Evolutionary conservation across 2,888 invertebrate genomes (phyloP).

Genomic region (Smittia sp.): DNA sequence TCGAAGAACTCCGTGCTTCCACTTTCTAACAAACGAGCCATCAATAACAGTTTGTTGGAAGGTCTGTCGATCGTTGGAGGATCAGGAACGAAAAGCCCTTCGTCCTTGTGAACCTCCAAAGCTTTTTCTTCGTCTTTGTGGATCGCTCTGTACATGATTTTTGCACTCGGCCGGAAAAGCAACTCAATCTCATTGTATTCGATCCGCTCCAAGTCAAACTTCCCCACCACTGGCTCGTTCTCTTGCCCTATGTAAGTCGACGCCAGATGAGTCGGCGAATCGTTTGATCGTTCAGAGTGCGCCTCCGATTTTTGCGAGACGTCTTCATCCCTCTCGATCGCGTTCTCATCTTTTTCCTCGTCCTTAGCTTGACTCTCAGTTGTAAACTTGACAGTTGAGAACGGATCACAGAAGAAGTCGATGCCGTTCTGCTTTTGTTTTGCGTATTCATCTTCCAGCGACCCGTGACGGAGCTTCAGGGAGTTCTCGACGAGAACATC

Average conservation of each 20-base stretch:
- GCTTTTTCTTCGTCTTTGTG: not conserved
- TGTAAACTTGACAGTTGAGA: constrained; percentile 1
- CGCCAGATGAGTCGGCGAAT: constrained; percentile 44
- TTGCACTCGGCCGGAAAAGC: constrained; percentile 45
- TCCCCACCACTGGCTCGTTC: constrained; percentile 44
- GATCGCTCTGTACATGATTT: not conserved
- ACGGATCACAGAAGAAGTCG: constrained; percentile 42
- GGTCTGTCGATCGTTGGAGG: constrained; percentile 31
- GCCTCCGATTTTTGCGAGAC: constrained; percentile 24
- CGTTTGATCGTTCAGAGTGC: constrained; percentile 28
- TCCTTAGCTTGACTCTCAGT: not conserved
- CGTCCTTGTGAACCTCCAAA: constrained; percentile 40
- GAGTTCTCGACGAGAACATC: constrained; percentile 43
- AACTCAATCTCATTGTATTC: constrained; percentile 44
- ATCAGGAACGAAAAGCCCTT: constrained; percentile 42
- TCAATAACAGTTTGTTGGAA: constrained; percentile 45
- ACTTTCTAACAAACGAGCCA: constrained; percentile 49
- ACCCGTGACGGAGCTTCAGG: constrained; percentile 30
- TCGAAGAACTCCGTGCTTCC: constrained; percentile 40
- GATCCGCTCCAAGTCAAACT: constrained; percentile 42
- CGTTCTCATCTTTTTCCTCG: not conserved
- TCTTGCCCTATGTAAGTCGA: constrained; percentile 51
- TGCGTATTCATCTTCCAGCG: constrained; percentile 5
- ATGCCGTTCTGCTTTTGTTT: constrained; percentile 38
- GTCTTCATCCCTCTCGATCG: not conserved